Evolutionary conservation across 2,113 vertebrate species (phyloP).

Genomic region (Mastomys coucha): DNA sequence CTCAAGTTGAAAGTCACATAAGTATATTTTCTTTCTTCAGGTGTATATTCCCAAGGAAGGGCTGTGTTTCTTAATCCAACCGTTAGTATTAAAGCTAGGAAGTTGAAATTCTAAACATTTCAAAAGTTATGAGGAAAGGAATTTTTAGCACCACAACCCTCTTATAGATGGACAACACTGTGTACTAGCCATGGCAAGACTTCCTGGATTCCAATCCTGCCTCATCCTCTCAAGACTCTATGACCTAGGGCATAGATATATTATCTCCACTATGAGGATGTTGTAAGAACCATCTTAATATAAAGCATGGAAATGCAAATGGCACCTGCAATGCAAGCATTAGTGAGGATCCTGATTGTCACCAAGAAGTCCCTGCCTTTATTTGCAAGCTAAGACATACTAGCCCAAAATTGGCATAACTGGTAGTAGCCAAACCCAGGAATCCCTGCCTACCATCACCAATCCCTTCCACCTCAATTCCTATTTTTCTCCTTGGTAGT

Average conservation of each 20-base stretch:
- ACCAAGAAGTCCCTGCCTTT: neutral
- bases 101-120: slow-evolving; percentile 31
- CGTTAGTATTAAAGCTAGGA: slow-evolving; percentile 48
- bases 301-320: neutral
- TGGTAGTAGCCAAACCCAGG: neutral
- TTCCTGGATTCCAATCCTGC: neutral
- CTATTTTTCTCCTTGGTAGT: neutral
- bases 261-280: neutral
- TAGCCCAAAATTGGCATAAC: slow-evolving; percentile 6
- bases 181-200: neutral
- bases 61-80: slow-evolving; percentile 46
- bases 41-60: slow-evolving; percentile 16
- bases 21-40: slow-evolving; percentile 21
- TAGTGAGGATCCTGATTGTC: neutral
- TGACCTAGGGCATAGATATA: slow-evolving; percentile 11
- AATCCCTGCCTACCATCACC: slow-evolving; percentile 14
- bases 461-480: neutral
- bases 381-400: neutral
- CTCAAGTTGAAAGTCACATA: slow-evolving; percentile 5
- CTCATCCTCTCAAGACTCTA: neutral
- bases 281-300: slow-evolving; percentile 28
- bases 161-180: neutral
- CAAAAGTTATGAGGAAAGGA: slow-evolving; percentile 17
- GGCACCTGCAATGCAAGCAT: neutral
- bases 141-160: slow-evolving; percentile 10